These are phyloP conservation scores for Drosophila lacertosa DNA, from an alignment of 1,140 invertebrate genomes.

Conservation along the genomic window DNA sequence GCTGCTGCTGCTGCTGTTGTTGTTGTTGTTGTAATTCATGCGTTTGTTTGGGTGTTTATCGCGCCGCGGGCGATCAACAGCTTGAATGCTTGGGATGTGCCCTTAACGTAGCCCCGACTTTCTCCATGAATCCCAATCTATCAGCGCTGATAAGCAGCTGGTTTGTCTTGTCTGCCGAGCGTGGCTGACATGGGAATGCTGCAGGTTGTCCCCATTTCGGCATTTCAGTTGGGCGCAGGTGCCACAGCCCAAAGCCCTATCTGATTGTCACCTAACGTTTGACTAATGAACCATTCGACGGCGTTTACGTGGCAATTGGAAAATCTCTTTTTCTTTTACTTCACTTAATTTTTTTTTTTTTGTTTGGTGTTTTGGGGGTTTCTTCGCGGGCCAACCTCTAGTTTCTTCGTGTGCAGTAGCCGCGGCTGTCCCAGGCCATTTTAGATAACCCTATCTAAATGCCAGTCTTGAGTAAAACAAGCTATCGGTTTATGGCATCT, in stretches of 20 bases:
- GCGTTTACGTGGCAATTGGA: constrained; percentile 11
- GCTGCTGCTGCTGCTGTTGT: too few species aligned
- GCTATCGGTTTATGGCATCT: constrained; percentile 69
- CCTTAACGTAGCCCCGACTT: constrained; percentile 31
- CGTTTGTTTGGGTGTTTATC: constrained; percentile 48
- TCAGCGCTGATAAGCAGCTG: constrained; percentile 49
- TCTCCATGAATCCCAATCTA: constrained; percentile 43
- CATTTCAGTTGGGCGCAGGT: constrained; percentile 49
- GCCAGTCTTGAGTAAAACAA: constrained; percentile 51
- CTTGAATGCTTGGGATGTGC: constrained; percentile 7
- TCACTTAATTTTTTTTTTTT: too few species aligned
- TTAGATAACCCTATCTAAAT: constrained; percentile 64
- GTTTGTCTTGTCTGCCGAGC: constrained; percentile 29
- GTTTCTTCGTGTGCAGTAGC: constrained; percentile 52
- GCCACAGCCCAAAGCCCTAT: constrained; percentile 53
- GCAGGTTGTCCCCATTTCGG: constrained; percentile 47
- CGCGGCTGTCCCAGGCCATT: constrained; percentile 55
- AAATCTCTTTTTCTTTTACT: constrained; percentile 1
- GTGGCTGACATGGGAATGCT: constrained; percentile 59
- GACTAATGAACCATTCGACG: constrained; percentile 71
- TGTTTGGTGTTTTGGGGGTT: too few species aligned
- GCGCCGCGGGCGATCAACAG: constrained; percentile 57
- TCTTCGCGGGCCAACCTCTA: background rate
- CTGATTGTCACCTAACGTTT: constrained; percentile 79
- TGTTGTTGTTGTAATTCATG: constrained; percentile 62